phyloP scores from a whole-genome alignment of 2,888 invertebrate species.

The Anthrax anthrax region DNA sequence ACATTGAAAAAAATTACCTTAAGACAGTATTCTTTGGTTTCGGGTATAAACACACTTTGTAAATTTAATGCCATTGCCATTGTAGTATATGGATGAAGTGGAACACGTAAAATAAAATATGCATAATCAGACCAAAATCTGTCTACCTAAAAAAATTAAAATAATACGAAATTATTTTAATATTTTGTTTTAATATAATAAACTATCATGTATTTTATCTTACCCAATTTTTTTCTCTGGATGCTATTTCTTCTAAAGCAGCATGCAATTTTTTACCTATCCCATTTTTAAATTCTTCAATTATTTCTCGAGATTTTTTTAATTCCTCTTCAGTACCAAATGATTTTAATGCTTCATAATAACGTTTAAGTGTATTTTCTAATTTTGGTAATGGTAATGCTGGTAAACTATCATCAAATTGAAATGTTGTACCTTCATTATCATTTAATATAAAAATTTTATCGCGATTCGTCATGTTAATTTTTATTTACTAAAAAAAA shows the following conservation, averaged over 20 bases:
- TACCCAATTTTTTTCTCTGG: conserved; percentile 39
- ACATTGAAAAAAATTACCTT: conserved; percentile 15
- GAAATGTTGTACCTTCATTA: conserved; percentile 33
- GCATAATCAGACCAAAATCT: conserved; percentile 44
- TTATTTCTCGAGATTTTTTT: conserved; percentile 30
- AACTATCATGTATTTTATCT: neutral
- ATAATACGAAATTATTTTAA: no score
- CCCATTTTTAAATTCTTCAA: conserved; percentile 37
- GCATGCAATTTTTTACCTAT: conserved; percentile 37
- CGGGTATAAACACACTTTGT: conserved; percentile 21
- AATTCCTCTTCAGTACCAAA: conserved; percentile 36
- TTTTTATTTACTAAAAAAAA: no score
- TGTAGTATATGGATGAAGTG: conserved; percentile 37
- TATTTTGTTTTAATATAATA: no score
- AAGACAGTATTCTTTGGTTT: conserved; percentile 21
- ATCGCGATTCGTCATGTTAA: conserved; percentile 23
- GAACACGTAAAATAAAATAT: conserved; percentile 37
- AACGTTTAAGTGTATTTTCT: conserved; percentile 38
- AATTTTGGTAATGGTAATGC: conserved; percentile 40
- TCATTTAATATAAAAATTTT: conserved; percentile 23
- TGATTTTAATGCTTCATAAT: conserved; percentile 38
- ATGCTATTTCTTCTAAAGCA: conserved; percentile 33
- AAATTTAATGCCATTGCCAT: conserved; percentile 34
- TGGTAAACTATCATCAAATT: conserved; percentile 38
- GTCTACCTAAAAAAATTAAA: conserved; percentile 21